Conservation (phyloP, 2,113 vertebrate genomes). For the Actenoides lindsayi region DNA sequence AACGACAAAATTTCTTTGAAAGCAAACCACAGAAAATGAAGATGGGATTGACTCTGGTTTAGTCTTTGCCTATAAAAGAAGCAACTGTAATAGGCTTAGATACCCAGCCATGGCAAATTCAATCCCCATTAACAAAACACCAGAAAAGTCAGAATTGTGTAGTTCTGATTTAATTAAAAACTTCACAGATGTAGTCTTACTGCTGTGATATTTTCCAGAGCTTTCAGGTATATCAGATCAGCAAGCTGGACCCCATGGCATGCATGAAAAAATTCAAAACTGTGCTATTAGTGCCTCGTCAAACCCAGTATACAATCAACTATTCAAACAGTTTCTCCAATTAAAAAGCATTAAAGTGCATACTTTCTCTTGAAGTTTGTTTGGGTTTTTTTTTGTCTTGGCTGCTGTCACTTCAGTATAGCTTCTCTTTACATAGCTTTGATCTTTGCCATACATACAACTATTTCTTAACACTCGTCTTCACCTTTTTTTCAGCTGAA, state of each 20-base stretch:
- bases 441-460: not conserved
- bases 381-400: not conserved
- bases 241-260: not conserved
- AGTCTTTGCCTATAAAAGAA: not conserved
- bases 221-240: not conserved
- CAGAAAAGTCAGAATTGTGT: not conserved
- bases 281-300: not conserved
- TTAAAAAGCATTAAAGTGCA: not conserved
- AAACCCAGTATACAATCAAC: not conserved
- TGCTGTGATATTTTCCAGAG: not conserved
- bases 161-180: not conserved
- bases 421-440: not conserved
- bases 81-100: not conserved
- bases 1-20: not conserved
- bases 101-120: not conserved
- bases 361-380: not conserved
- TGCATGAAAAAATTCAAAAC: not conserved
- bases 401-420: not conserved
- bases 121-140: not conserved
- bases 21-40: not conserved
- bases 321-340: not conserved
- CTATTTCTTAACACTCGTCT: not conserved
- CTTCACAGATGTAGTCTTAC: not conserved
- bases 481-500: not conserved
- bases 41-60: not conserved